Evolutionary conservation across 2,888 invertebrate genomes (phyloP), one percentile per base, ranked within the genome.

Genomic region (Pimpla rufipes): DNA sequence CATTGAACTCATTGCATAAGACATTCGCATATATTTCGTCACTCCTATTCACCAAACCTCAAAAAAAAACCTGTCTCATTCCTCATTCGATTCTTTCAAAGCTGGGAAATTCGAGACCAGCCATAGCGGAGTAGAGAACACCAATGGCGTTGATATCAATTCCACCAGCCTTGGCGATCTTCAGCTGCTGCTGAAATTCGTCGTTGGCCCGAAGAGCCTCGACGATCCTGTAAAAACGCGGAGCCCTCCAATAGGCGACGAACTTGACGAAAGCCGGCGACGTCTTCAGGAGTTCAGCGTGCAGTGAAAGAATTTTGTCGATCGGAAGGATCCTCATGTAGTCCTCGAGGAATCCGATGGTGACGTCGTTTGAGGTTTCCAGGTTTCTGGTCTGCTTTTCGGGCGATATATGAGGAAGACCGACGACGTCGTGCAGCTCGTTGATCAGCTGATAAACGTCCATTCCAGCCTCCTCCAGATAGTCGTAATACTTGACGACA

Each of bases 281-380:
- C 2, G 57, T 88, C 0, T 81, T n/a, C n/a, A 91, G n/a, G n/a
- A n/a, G 47, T 74, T 92, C 92, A 3, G 89, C 0, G 67, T 87
- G 90, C n/a, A 90, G 71, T 4, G 76, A 82, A 47, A 87, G 75
- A 18, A 92, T 81, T 16, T 91, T 76, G 0, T 90, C 82, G 0
- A 86, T 0, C 0, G 92, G 92, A 2, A 92, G 81, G 0, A 88
- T 2, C 0, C 77, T 83, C 35, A 78, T 68, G 21, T 91, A 47
- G 4, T 90, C 92, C 0, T 85, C 71, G 29, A 90, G n/a, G 16
- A 91, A 66, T 2, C 88, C 90, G 11, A 84, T 70, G 2, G 89
- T 5, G n/a, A 92, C 91, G 21, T 87, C 87, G 37, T 77, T 85
- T 78, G n/a, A n/a, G n/a, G 35, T 59, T 40, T 81, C 0, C 3